phyloP scores from a whole-genome alignment of 2,888 invertebrate genomes.

The Pollenia amentaria region DNA sequence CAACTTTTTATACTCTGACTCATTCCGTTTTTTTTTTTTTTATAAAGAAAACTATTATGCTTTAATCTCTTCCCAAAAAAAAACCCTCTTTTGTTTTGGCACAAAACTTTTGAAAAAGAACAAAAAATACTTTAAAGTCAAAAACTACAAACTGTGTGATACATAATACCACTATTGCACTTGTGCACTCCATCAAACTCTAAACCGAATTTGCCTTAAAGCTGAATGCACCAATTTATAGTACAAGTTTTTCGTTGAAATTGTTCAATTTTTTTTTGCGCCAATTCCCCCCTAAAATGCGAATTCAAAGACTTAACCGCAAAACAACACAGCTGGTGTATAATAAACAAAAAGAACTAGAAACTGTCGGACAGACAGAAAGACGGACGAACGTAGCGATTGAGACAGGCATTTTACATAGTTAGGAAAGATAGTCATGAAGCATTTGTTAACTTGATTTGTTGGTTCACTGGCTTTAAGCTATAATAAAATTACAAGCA shows the following conservation, averaged over 20 bases:
- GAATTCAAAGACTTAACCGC: slow-evolving; percentile 67
- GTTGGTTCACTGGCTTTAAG: slow-evolving; percentile 74
- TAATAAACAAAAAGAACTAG: slow-evolving; percentile 36
- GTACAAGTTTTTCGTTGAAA: slow-evolving; percentile 43
- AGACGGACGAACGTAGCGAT: neutral
- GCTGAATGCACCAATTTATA: slow-evolving; percentile 67
- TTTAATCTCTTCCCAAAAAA: slow-evolving; percentile 20
- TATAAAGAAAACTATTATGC: neutral
- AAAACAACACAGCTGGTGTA: slow-evolving; percentile 67
- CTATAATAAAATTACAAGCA: slow-evolving; percentile 62
- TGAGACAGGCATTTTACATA: slow-evolving; percentile 32
- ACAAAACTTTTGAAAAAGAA: slow-evolving; percentile 17
- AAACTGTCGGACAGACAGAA: neutral
- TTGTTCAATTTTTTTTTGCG: slow-evolving; percentile 22
- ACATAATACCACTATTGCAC: slow-evolving; percentile 65
- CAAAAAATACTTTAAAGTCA: slow-evolving; percentile 27
- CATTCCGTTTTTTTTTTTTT: neutral
- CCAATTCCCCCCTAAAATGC: slow-evolving; percentile 31
- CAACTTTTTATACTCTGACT: slow-evolving; percentile 1
- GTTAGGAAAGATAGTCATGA: slow-evolving; percentile 54
- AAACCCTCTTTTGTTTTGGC: slow-evolving; percentile 11
- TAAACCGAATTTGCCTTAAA: slow-evolving; percentile 57
- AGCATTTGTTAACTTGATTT: slow-evolving; percentile 74
- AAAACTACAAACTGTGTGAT: slow-evolving; percentile 41
- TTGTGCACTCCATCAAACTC: slow-evolving; percentile 60